A percentile compares a stretch with the other conserved stretches of the same genome.
These are phyloP conservation scores for Julus scanicus DNA, from an alignment of 2,888 invertebrate species.

Conservation along the genomic window DNA sequence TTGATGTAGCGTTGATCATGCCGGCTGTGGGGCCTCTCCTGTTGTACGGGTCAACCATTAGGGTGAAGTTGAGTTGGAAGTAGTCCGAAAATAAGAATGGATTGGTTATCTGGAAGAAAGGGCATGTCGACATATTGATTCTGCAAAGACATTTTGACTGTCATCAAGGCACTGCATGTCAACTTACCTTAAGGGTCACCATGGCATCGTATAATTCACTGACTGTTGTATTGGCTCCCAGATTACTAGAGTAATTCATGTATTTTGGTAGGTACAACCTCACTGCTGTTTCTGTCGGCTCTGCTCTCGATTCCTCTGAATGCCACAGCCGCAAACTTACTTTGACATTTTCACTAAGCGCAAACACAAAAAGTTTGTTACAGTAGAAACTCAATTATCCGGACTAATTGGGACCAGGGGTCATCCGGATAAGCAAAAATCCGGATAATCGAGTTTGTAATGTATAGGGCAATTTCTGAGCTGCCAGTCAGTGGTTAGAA, in stretches of 20 bases:
- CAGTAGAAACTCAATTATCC: too few relatives aligned
- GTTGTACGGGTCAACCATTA: slow-evolving; percentile 58
- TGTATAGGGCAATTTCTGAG: too few relatives aligned
- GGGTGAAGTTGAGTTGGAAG: slow-evolving; percentile 58
- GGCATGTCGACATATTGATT: background rate
- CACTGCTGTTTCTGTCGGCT: slow-evolving; percentile 44
- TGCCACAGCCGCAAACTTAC: slow-evolving; percentile 48
- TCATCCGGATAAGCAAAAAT: too few relatives aligned
- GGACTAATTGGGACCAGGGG: too few relatives aligned
- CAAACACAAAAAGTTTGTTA: too few relatives aligned
- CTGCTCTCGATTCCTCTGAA: slow-evolving; percentile 32
- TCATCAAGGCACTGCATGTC: background rate
- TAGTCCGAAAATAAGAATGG: slow-evolving; percentile 59
- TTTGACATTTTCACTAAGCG: slow-evolving; percentile 50
- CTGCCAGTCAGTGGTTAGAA: too few relatives aligned
- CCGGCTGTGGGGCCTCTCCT: slow-evolving; percentile 45
- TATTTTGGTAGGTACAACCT: slow-evolving; percentile 48
- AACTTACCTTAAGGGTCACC: slow-evolving; percentile 42
- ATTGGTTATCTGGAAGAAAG: slow-evolving; percentile 41
- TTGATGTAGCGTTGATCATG: slow-evolving; percentile 55
- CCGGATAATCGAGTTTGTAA: too few relatives aligned
- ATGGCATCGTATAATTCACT: background rate
- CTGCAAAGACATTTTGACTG: background rate
- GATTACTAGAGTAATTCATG: slow-evolving; percentile 43
- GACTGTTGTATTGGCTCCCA: slow-evolving; percentile 41